Conservation (phyloP, 2,888 invertebrate species). For the Operophtera brumata region DNA sequence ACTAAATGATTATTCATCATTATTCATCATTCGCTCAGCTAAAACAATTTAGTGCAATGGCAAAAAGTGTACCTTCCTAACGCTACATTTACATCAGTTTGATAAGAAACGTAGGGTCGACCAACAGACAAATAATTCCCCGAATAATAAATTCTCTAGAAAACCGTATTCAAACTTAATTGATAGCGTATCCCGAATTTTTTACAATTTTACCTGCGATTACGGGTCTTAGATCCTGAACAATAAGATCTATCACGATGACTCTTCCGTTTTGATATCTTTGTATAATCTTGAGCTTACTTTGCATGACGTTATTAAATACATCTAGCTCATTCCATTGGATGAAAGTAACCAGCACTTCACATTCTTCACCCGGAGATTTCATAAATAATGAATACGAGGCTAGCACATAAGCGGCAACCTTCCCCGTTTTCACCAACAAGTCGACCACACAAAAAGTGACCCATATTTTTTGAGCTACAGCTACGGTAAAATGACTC, state of each 20-base stretch:
- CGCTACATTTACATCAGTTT: neutral
- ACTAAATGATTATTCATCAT: slow-evolving; percentile 1
- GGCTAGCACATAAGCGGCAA: neutral
- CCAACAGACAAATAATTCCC: no score
- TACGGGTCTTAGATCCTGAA: neutral
- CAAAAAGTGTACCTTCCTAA: neutral
- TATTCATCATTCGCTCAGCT: neutral
- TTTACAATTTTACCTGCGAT: neutral
- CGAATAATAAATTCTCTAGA: neutral
- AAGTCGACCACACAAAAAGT: neutral
- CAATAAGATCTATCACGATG: neutral
- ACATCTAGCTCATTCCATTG: slow-evolving; percentile 2
- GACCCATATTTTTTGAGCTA: neutral
- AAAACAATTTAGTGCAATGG: neutral
- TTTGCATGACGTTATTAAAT: slow-evolving; percentile 7
- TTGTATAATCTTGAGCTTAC: neutral
- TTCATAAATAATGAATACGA: slow-evolving; percentile 2
- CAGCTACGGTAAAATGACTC: neutral
- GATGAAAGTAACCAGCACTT: slow-evolving; percentile 4
- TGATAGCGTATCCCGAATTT: neutral
- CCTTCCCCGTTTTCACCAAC: neutral
- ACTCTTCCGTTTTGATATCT: neutral
- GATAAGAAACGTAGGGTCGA: neutral
- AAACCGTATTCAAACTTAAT: neutral
- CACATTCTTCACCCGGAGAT: slow-evolving; percentile 2